phyloP scores from a whole-genome alignment of 1,140 invertebrate species.

The Gerris buenoi region DNA sequence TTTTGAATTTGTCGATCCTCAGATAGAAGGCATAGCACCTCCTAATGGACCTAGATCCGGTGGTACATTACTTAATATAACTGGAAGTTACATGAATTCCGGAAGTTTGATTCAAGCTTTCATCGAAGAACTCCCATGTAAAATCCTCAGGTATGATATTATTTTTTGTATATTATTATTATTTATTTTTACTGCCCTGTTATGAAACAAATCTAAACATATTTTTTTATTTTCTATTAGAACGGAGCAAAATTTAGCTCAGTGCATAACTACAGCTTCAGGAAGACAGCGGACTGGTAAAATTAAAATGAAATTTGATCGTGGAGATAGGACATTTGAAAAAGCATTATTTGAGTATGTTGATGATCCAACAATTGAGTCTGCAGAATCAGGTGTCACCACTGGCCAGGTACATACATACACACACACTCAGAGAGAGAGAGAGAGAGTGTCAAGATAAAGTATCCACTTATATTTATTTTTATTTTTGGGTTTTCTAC shows the following conservation, averaged over 20 bases:
- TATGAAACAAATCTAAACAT: constrained; percentile 2
- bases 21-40: constrained; percentile 68
- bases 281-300: constrained; percentile 44
- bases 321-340: constrained; percentile 57
- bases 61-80: constrained; percentile 76
- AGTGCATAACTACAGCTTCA: constrained; percentile 69
- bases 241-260: constrained; percentile 57
- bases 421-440: too few species aligned
- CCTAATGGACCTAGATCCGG: constrained; percentile 82
- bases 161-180: constrained; percentile 1
- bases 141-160: constrained; percentile 41
- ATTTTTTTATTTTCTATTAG: constrained; percentile 35
- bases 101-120: constrained; percentile 81
- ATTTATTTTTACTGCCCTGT: neutral
- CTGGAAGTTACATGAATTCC: constrained; percentile 84
- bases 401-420: constrained; percentile 32
- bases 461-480: too few species aligned
- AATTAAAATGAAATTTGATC: constrained; percentile 77
- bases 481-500: too few species aligned
- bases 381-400: constrained; percentile 57
- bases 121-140: constrained; percentile 74
- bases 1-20: constrained; percentile 75
- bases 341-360: constrained; percentile 75
- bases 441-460: too few species aligned
- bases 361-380: constrained; percentile 73